Conservation (phyloP, 2,888 invertebrate species). For the Notodonta dromedarius region DNA sequence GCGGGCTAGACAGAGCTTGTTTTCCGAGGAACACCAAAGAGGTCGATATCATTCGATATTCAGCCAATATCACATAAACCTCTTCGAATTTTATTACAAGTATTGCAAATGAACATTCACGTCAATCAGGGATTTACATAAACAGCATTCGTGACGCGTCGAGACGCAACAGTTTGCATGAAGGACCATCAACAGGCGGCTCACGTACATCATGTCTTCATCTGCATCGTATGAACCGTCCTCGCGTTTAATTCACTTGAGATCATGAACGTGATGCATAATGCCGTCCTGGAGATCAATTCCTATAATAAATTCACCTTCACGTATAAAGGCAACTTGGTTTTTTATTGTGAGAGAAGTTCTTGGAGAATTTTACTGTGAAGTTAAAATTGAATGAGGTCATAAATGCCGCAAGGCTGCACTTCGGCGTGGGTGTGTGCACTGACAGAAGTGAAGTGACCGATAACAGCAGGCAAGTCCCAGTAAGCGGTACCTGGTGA, state of each 20-base stretch:
- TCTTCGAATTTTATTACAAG: conserved; percentile 36
- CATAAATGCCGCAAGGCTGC: no score
- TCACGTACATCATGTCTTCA: conserved; percentile 58
- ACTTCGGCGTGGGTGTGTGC: no score
- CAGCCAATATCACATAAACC: neutral
- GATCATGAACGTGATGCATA: conserved; percentile 29
- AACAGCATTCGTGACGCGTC: conserved; percentile 52
- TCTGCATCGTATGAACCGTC: conserved; percentile 39
- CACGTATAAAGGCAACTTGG: neutral
- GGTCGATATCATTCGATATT: no score
- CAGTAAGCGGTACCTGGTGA: no score
- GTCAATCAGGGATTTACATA: conserved; percentile 54
- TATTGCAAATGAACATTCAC: conserved; percentile 49
- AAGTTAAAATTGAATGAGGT: neutral
- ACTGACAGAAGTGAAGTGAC: no score
- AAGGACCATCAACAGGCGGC: conserved; percentile 44
- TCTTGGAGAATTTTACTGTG: neutral
- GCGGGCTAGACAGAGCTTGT: no score
- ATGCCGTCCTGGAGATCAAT: conserved; percentile 37
- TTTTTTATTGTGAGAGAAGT: neutral
- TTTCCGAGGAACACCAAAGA: no score
- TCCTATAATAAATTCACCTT: conserved; percentile 17
- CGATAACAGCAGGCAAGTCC: no score
- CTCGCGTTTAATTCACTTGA: conserved; percentile 20
- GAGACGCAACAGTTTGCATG: conserved; percentile 51